Evolutionary conservation across 2,113 vertebrate genomes (phyloP).

Genomic region (Dunckerocampus dactyliophorus): DNA sequence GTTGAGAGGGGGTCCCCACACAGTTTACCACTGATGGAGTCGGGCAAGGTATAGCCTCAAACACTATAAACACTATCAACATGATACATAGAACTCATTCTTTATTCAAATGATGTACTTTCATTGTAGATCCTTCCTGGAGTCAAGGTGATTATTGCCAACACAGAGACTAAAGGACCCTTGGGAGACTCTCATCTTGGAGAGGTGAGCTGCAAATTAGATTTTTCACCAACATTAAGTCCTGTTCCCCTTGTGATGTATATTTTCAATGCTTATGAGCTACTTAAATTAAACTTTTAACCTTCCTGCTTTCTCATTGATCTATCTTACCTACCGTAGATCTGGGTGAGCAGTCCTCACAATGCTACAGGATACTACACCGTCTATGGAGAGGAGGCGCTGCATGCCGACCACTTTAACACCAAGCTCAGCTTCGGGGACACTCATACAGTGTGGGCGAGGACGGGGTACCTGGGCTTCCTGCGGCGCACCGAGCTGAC

Average conservation of each 20-base stretch:
- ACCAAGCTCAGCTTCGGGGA: slow-evolving; percentile 92
- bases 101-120: neutral
- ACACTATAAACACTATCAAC: neutral
- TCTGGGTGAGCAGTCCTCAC: slow-evolving; percentile 96
- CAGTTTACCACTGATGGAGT: slow-evolving; percentile 92
- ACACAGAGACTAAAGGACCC: slow-evolving; percentile 93
- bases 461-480: slow-evolving; percentile 94
- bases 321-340: slow-evolving; percentile 52
- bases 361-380: slow-evolving; percentile 95
- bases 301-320: too few species aligned
- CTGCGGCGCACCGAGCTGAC: slow-evolving; percentile 93
- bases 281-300: too few species aligned
- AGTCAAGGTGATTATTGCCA: slow-evolving; percentile 93
- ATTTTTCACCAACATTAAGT: too few species aligned
- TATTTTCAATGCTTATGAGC: too few species aligned
- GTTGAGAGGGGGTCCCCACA: slow-evolving; percentile 95
- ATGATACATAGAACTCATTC: neutral
- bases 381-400: slow-evolving; percentile 87
- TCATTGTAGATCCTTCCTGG: slow-evolving; percentile 86
- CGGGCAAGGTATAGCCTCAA: slow-evolving; percentile 84
- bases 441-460: slow-evolving; percentile 89
- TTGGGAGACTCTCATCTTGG: slow-evolving; percentile 93
- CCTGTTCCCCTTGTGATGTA: too few species aligned
- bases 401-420: slow-evolving; percentile 92
- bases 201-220: slow-evolving; percentile 74